Percentiles rank a stretch among this genome's conserved stretches.
Evolutionary conservation across 2,888 invertebrate species (phyloP).

Genomic region (Listrodromus nycthemerus): DNA sequence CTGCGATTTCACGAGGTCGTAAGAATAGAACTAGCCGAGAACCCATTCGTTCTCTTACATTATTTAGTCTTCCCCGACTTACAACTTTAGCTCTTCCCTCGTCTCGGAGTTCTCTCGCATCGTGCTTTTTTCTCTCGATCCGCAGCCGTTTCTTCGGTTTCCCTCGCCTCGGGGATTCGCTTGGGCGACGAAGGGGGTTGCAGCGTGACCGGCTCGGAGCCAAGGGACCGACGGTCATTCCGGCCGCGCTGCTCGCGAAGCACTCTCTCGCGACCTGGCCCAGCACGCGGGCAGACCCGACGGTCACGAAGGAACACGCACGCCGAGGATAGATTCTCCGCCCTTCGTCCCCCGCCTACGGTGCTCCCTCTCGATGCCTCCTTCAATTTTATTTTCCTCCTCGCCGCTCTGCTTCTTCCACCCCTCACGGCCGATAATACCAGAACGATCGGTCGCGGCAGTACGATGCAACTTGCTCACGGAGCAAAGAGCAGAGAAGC

Average conservation of each 20-base stretch:
- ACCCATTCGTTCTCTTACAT: conserved; percentile 31
- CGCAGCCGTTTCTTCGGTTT: conserved; percentile 38
- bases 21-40: not conserved
- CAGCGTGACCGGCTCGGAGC: conserved; percentile 67
- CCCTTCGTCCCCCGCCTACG: conserved; percentile 65
- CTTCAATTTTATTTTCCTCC: conserved; percentile 26
- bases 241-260: conserved; percentile 19
- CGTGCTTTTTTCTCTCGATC: conserved; percentile 34
- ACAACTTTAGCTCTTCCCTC: conserved; percentile 5
- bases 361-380: conserved; percentile 47
- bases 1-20: not conserved
- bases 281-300: conserved; percentile 71
- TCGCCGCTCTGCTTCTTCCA: conserved; percentile 54
- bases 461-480: not conserved
- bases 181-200: conserved; percentile 66
- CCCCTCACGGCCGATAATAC: conserved; percentile 55
- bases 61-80: conserved; percentile 6
- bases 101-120: not conserved
- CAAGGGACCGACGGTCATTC: conserved; percentile 35
- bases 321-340: conserved; percentile 76
- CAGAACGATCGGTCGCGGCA: conserved; percentile 56
- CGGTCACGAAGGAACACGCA: conserved; percentile 81
- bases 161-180: conserved; percentile 69
- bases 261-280: conserved; percentile 59
- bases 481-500: conserved; percentile 6